Evolutionary conservation across 2,888 invertebrate species (phyloP).

Genomic region (Bugulina stolonifera): DNA sequence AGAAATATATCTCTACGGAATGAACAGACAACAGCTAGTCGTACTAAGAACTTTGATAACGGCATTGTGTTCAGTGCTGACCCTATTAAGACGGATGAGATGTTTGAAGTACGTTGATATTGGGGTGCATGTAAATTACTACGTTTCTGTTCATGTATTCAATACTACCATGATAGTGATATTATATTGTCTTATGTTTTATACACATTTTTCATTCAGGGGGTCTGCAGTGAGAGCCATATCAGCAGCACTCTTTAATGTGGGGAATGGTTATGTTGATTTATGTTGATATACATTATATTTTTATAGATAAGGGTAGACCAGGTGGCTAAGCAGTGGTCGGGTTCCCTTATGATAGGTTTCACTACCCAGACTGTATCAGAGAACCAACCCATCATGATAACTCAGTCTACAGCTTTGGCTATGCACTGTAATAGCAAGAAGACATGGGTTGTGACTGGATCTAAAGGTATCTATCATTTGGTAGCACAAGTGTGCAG

Average conservation of each 20-base stretch:
- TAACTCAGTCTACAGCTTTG: slow-evolving; percentile 42
- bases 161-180: no score
- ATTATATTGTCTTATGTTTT: no score
- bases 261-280: no score
- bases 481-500: no score
- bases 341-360: slow-evolving; percentile 82
- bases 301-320: slow-evolving; percentile 63
- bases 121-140: no score
- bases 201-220: no score
- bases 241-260: no score
- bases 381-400: slow-evolving; percentile 60
- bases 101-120: slow-evolving; percentile 69
- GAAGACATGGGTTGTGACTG: slow-evolving; percentile 53
- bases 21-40: slow-evolving; percentile 63
- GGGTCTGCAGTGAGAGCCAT: no score
- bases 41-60: slow-evolving; percentile 60
- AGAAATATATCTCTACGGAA: slow-evolving; percentile 66
- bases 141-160: no score
- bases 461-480: slow-evolving; percentile 63
- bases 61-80: slow-evolving; percentile 68
- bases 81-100: slow-evolving; percentile 67
- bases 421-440: slow-evolving; percentile 39
- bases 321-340: slow-evolving; percentile 83
- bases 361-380: slow-evolving; percentile 70
- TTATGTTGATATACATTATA: neutral